Evolutionary conservation across 2,888 invertebrate genomes (phyloP).

Genomic region (Caenorhabditis sp.): DNA sequence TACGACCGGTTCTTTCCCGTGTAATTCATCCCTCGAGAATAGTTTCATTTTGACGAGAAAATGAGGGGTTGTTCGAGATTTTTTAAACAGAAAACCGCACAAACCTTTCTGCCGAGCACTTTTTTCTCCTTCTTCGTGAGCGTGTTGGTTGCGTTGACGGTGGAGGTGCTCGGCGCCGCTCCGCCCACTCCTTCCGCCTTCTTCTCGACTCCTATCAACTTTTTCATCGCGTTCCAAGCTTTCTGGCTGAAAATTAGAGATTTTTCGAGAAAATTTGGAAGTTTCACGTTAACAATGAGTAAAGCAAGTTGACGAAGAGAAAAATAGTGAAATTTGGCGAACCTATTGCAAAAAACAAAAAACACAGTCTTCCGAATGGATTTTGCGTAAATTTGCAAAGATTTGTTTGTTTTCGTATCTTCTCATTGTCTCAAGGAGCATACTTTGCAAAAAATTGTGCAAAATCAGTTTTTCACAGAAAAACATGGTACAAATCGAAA

Average conservation of each 20-base stretch:
- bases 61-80: slow-evolving; percentile 5
- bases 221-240: slow-evolving; percentile 19
- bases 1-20: slow-evolving; percentile 1
- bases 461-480: too few species aligned
- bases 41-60: background rate
- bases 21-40: too few species aligned
- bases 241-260: background rate
- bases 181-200: slow-evolving; percentile 35
- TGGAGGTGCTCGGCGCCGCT: slow-evolving; percentile 12
- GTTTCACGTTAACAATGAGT: too few species aligned
- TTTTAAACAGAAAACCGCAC: background rate
- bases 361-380: too few species aligned
- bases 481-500: too few species aligned
- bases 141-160: background rate
- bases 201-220: slow-evolving; percentile 35
- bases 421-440: too few species aligned
- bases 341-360: too few species aligned
- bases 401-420: too few species aligned
- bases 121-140: slow-evolving; percentile 26
- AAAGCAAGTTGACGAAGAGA: background rate
- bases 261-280: background rate
- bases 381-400: too few species aligned
- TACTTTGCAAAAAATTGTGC: too few species aligned
- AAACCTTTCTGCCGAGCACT: slow-evolving; percentile 14
- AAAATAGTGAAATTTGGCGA: too few species aligned